Evolutionary conservation across 2,113 vertebrate genomes (phyloP), one percentile per base, ranked within the genome.

Genomic region (Gulo gulo): DNA sequence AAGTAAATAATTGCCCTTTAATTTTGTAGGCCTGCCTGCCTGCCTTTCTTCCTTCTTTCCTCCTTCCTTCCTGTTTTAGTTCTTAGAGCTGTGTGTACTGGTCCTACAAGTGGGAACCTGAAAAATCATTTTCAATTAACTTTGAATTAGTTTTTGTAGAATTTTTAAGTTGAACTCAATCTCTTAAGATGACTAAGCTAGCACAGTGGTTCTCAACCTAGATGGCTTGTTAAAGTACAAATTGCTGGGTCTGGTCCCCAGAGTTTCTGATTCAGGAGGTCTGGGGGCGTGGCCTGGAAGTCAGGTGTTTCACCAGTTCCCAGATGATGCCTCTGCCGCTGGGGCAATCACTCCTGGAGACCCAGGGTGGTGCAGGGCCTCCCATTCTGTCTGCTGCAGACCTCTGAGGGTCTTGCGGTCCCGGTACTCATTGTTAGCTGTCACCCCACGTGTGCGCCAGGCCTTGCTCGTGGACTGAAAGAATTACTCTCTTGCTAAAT

Each of bases 291-390:
- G 31, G 9, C 69, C 76, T 55, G 69, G 74, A 61, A 20, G 55
- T 31, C 57, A 47, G 26, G 3, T 45, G 45, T 4, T 91, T 73
- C 20, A 14, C 26, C 2, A 1, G 47, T 34, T 73, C 21, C 50
- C 11, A 26, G 29, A 10, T 4, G n/a, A 14, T 1, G 4, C 3
- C 2, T 45, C 2, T 8, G 12, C 26, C 36, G 16, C 47, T 36
- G 45, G 85, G 36, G 59, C 14, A 57, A 21, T 47, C 52, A 31
- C 24, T 8, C 34, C 47, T 45, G 36, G 42, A 47, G 47, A 55
- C 24, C 26, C n/a, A 16, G n/a, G 31, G 52, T 52, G 15, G 10
- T n/a, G 2, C 14, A n/a, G 20, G 59, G 8, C 20, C 11, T 73
- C 61, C 14, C 5, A 2, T 21, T 79, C 6, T 15, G 6, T 65